Evolutionary conservation across 2,888 invertebrate genomes (phyloP).

Genomic region (Drosophila austrosaltans): DNA sequence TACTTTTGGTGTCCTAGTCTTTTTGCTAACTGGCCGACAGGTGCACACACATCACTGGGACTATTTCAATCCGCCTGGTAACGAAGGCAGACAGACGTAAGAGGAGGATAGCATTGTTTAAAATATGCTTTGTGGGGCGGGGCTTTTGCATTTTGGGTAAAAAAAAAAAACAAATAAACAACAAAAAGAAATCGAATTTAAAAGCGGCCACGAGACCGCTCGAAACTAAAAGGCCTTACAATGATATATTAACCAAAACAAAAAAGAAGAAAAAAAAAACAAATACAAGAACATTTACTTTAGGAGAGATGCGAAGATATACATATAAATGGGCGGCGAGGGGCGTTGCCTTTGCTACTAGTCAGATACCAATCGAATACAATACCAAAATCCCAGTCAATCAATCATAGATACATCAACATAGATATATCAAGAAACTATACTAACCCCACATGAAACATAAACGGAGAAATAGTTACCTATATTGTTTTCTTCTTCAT

Average conservation of each 20-base stretch:
- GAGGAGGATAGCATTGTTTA: conserved; percentile 28
- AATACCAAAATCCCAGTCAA: conserved; percentile 39
- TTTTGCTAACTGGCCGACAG: conserved; percentile 89
- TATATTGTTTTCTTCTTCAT: conserved; percentile 4
- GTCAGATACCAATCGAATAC: conserved; percentile 57
- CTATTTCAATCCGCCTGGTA: conserved; percentile 92
- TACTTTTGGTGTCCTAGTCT: conserved; percentile 90
- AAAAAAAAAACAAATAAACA: conserved; percentile 12
- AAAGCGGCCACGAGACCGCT: conserved; percentile 67
- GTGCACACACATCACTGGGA: conserved; percentile 94
- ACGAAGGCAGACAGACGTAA: conserved; percentile 83
- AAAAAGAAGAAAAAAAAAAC: conserved; percentile 10
- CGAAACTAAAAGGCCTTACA: conserved; percentile 75
- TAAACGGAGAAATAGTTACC: conserved; percentile 27
- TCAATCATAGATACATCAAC: conserved; percentile 32
- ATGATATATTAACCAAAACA: conserved; percentile 58
- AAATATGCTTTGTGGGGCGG: conserved; percentile 48
- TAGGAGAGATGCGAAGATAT: conserved; percentile 55
- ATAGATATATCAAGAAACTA: conserved; percentile 38
- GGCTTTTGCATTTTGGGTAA: conserved; percentile 76
- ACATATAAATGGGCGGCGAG: conserved; percentile 38
- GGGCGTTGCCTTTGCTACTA: conserved; percentile 60
- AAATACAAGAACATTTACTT: conserved; percentile 57
- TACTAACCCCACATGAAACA: conserved; percentile 50
- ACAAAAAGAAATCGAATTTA: conserved; percentile 68